Evolutionary conservation across 2,888 invertebrate species (phyloP), one percentile per base, ranked within the genome.

Genomic region (Phengaris arion): DNA sequence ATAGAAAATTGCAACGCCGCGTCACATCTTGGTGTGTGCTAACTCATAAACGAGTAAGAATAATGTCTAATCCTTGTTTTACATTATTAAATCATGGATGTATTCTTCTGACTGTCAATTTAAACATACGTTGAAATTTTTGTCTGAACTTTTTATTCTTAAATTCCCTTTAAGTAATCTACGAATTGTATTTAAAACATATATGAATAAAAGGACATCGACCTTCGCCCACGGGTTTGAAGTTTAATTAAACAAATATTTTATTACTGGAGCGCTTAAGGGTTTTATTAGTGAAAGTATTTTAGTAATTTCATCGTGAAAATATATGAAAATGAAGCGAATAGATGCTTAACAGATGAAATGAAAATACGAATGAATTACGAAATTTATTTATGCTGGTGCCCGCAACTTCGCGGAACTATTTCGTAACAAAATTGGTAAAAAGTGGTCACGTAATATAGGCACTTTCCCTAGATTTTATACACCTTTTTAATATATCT

Each of bases 201-300:
- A 35, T 35, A 35, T 35, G 35, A 22, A 35, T 35, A 35, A 0
- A 15, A 57, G 64, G 64, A 10, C 64, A 35, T 45, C 64, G 64
- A 64, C 64, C 35, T 64, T 64, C 35, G 64, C 35, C 64, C 12
- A 12, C 54, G 72, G 72, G 35, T 72, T 54, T 54, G 12, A 13
- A 72, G 52, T 72, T 72, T 52, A 72, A 72, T 72, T 72, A 72
- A 72, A 52, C 72, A 72, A 72, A 54, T 72, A 72, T 45, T 72
- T 15, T 22, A 54, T 72, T 72, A 72, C 54, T 72, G 7, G 35
- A 35, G 54, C 12, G 52, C 52, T 70, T 22, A 54, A 54, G 13
- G 51, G 35, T 72, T 72, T 72, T 72, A 72, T 72, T 72, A 72
- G 35, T 54, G 52, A 13, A 72, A 72, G 22, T 45, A 72, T 45